phyloP scores from a whole-genome alignment of 2,888 invertebrate genomes.

The Cataglyphis albicans region DNA sequence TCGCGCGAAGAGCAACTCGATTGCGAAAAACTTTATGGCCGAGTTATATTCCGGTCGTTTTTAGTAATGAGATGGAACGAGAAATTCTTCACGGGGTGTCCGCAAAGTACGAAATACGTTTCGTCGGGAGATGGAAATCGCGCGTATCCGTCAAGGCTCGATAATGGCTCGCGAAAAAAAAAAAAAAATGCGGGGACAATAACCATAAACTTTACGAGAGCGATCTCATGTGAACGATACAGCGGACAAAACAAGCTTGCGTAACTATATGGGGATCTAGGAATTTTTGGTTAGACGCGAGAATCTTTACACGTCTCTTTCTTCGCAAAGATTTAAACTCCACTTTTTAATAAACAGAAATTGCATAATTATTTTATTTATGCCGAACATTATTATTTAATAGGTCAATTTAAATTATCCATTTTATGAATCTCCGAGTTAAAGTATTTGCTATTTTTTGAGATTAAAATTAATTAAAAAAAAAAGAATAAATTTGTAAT shows the following conservation, averaged over 20 bases:
- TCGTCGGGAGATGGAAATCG: constrained; percentile 25
- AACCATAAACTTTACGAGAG: constrained; percentile 36
- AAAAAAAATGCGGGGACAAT: constrained; percentile 32
- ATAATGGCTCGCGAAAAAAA: constrained; percentile 45
- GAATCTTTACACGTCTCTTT: neutral
- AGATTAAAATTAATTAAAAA: neutral
- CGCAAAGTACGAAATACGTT: neutral
- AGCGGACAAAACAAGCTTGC: neutral
- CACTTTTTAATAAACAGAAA: constrained; percentile 16
- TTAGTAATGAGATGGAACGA: constrained; percentile 44
- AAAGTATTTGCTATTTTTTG: neutral
- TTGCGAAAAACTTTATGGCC: constrained; percentile 42
- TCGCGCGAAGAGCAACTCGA: constrained; percentile 49
- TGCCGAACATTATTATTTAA: neutral
- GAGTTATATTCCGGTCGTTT: constrained; percentile 20
- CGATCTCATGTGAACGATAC: constrained; percentile 9
- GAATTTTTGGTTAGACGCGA: constrained; percentile 26
- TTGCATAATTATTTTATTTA: constrained; percentile 23
- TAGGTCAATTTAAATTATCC: neutral
- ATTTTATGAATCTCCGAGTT: neutral
- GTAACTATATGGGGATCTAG: constrained; percentile 27
- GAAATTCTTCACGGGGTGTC: constrained; percentile 32
- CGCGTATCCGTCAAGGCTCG: constrained; percentile 10
- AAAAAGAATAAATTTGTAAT: neutral
- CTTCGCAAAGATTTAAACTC: neutral